Evolutionary conservation across 1,140 invertebrate genomes (phyloP), one percentile per base, ranked within the genome.

Genomic region (Drosophila mojavensis): DNA sequence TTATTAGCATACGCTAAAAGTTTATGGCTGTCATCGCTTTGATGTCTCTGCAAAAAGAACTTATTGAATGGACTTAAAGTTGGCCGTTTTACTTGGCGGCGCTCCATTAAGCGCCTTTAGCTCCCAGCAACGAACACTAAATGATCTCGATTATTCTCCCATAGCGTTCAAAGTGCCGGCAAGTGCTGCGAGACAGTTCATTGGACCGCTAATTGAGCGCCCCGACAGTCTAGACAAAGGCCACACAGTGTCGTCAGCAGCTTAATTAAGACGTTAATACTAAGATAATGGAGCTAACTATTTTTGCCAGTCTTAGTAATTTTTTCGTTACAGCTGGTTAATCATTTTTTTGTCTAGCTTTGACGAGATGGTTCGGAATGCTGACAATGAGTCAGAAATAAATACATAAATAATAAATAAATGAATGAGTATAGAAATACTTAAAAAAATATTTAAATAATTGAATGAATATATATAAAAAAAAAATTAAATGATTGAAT

Each of bases 201-300:
- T 51, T 83, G 80, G 66, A 71, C 81, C 62, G 63, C 70, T 75
- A 85, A 84, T 85, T 86, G 66, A 86, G 68, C 74, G 45, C 33
- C 54, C 39, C 43, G 56, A 63, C 58, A 36, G 68, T 68, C 79
- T 68, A 85, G 81, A 85, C 81, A 69, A 72, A 71, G 76, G 28
- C 58, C 62, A 56, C 50, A 24, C 60, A 41, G 20, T 58, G 53
- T 61, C 24, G 33, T 24, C 47, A 26, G 36, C 79, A 64, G 51
- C 28, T 61, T 39, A 76, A 79, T 71, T 83, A 82, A 82, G 75
- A 75, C 70, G 53, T 75, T 66, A 47, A 60, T 68, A 62, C 41
- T 43, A 66, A 64, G 61, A 68, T 59, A 59, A 72, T 59, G 39
- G 58, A 10, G 33, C 63, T 28, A 36, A 30, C 55, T 60, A 10